Evolutionary conservation across 2,797 vertebrate genomes (phyloP), one percentile per base, ranked within the genome.

Genomic region (Eutrigla gurnardus): DNA sequence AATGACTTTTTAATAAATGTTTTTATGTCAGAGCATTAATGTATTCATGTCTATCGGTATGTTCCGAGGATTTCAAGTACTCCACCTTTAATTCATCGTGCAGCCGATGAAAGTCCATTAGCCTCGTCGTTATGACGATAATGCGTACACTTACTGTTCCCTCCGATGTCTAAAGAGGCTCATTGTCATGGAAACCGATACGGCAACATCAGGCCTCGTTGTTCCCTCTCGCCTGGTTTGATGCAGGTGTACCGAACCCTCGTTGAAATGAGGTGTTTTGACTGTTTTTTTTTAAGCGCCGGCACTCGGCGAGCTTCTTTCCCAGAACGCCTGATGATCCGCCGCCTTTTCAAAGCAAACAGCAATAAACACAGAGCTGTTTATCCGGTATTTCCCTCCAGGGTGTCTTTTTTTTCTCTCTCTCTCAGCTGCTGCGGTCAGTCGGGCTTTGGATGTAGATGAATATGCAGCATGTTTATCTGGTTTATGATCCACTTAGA

Each of bases 321-420:
- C 58, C 59, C 1, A 4, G 42, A 78, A 62, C 1, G 7, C 4
- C 55, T 45, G 60, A 45, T 63, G 12, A 60, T 54, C 12, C 0
- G 4, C 53, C 7, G 68, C 39, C 49, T 77, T 47, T 50, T 65
- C 75, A 78, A 69, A 72, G 68, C 61, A 85, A 87, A 87, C 58
- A 77, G 70, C 73, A 78, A 70, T 86, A 79, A 83, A 83, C 9
- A 14, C 12, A 65, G 49, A 63, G 66, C 18, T 49, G 65, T 68
- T 68, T 46, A 9, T 75, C 33, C 59, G 33, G 25, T 3, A 17
- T 62, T 35, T 64, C 3, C 18, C 32, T 67, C 33, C 5, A 5
- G 11, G 33, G 1, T 40, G 49, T 12, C n/a, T 5, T 46, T 39
- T 53, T 14, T n/a, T 33, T 62, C 42, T 14, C 37, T 6, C 17